A percentile compares a stretch with the other conserved stretches of the same genome.
Evolutionary conservation across 1,140 invertebrate species (phyloP).

Genomic region (Anagrus nilaparvatae): DNA sequence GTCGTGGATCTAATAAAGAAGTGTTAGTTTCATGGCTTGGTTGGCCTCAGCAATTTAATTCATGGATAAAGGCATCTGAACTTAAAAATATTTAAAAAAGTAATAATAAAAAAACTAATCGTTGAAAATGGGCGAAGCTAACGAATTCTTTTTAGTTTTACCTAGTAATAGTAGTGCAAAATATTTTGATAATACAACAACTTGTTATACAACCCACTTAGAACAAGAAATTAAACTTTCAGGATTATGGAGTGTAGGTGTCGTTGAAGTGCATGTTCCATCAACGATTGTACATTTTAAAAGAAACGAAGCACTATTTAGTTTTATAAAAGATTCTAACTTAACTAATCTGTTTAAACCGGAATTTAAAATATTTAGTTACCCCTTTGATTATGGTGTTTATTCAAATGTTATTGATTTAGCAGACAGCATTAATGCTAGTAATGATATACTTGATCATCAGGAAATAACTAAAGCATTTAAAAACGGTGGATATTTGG

Average conservation of each 20-base stretch:
- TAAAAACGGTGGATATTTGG: no score
- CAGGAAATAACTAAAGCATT: no score
- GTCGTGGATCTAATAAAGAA: not conserved
- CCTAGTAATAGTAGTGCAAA: conserved; percentile 9
- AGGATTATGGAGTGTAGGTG: conserved; percentile 13
- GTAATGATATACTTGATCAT: no score
- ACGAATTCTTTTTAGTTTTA: conserved; percentile 6
- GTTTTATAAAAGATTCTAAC: no score
- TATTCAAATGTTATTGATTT: no score
- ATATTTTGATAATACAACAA: conserved; percentile 18
- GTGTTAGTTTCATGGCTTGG: conserved; percentile 1
- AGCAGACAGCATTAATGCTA: no score
- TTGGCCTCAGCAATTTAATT: conserved; percentile 5
- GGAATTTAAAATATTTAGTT: no score
- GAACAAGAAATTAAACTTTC: conserved; percentile 9
- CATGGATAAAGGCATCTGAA: conserved; percentile 11
- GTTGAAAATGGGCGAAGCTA: not conserved
- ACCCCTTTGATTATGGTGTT: no score
- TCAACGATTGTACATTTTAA: conserved; percentile 12
- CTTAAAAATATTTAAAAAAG: not conserved
- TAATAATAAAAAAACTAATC: not conserved
- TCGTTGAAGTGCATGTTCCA: conserved; percentile 17
- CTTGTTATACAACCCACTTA: conserved; percentile 16
- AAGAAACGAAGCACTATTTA: no score
- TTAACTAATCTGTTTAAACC: no score